Conservation (phyloP, 2,797 vertebrate genomes). For the Sebastes variabilis region DNA sequence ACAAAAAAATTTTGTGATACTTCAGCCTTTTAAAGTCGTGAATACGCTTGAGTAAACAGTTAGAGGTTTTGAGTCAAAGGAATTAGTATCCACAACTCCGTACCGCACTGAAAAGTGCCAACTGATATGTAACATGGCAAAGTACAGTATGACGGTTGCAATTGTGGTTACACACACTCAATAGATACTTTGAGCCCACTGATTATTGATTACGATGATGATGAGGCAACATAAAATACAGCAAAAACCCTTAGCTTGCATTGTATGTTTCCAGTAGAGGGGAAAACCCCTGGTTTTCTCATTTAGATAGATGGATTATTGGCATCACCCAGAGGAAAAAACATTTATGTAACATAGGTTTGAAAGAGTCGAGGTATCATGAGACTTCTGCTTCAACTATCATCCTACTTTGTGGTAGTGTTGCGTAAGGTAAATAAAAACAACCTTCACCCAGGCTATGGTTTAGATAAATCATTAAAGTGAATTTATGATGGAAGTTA, state of each 20-base stretch:
- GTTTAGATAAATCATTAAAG: not conserved
- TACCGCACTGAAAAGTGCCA: not conserved
- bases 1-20: not conserved
- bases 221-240: not conserved
- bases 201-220: conserved; percentile 2
- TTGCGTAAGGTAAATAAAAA: not conserved
- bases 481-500: not conserved
- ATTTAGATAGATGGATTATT: not conserved
- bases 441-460: not conserved
- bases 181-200: conserved; percentile 9
- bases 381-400: not conserved
- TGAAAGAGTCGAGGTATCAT: not conserved
- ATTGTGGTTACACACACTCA: not conserved
- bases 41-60: not conserved
- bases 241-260: conserved; percentile 16
- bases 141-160: conserved; percentile 16
- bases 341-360: not conserved
- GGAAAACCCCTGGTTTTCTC: not conserved
- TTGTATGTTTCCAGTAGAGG: not conserved
- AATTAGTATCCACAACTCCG: not conserved
- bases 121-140: conserved; percentile 14
- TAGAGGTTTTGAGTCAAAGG: not conserved
- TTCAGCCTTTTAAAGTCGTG: not conserved
- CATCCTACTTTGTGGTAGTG: not conserved
- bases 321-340: not conserved